Evolutionary conservation across 2,113 vertebrate species (phyloP).

Genomic region (Gallinago undulata): DNA sequence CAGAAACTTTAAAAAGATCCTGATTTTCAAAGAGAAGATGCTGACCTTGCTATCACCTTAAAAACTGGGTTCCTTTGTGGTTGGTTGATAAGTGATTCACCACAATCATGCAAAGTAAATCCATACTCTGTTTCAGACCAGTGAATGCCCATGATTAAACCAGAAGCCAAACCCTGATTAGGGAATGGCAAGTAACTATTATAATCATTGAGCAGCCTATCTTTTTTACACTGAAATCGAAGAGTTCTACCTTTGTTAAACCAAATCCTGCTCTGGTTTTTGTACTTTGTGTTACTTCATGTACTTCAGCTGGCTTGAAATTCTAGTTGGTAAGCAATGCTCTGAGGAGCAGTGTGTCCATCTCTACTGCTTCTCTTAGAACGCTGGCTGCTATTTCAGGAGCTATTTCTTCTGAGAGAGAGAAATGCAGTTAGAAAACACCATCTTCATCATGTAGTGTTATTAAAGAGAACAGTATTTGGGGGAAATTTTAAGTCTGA

Average conservation of each 20-base stretch:
- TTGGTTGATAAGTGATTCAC: neutral
- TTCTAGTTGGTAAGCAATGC: neutral
- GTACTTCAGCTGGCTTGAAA: neutral
- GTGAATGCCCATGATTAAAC: neutral
- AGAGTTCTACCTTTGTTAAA: neutral
- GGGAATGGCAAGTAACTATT: neutral
- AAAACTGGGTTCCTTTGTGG: neutral
- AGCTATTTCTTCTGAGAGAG: neutral
- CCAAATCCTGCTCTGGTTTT: neutral
- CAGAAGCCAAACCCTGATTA: neutral
- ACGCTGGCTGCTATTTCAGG: neutral
- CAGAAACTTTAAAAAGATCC: neutral
- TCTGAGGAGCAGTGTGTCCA: neutral
- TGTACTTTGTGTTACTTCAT: neutral
- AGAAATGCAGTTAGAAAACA: neutral
- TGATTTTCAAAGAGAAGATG: neutral
- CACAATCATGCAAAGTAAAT: neutral
- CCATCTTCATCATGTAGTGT: accelerated
- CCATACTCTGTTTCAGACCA: neutral
- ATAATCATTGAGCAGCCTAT: neutral
- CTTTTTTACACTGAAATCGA: neutral
- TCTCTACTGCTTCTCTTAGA: neutral
- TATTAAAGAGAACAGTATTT: neutral
- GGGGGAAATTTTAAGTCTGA: neutral
- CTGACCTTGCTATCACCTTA: neutral